Percentiles rank a stretch among this genome's conserved stretches.
These are phyloP conservation scores for Melanotaenia boesemani DNA, from an alignment of 2,797 vertebrate genomes.

Conservation along the genomic window DNA sequence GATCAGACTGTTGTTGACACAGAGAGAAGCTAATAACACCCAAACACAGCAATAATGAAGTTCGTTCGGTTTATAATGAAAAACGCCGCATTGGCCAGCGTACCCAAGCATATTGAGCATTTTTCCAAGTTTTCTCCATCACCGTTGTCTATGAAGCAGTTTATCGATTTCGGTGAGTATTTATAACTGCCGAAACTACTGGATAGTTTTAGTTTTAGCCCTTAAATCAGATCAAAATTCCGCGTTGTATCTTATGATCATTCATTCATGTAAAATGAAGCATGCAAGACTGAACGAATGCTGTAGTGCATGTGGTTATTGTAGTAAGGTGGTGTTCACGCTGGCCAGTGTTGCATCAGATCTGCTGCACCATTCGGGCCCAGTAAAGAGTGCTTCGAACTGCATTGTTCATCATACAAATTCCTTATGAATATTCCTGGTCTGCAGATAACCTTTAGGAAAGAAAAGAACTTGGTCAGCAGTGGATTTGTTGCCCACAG, in stretches of 20 bases:
- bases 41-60: conserved; percentile 82
- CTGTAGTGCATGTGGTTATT: neutral
- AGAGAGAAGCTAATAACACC: fast-evolving
- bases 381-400: neutral
- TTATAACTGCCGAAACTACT: neutral
- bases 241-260: neutral
- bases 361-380: conserved; percentile 8
- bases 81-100: conserved; percentile 88
- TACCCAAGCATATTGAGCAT: conserved; percentile 92
- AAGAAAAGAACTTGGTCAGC: neutral
- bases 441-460: neutral
- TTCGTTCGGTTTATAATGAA: conserved; percentile 90
- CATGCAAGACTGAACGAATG: neutral
- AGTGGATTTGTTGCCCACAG: neutral
- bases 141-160: conserved; percentile 96
- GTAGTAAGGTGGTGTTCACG: conserved; percentile 3
- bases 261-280: neutral
- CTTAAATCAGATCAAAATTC: neutral
- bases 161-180: conserved; percentile 92
- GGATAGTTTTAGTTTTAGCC: neutral
- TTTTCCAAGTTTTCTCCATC: conserved; percentile 98
- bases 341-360: conserved; percentile 65
- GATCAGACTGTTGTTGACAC: neutral
- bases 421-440: neutral
- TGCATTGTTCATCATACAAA: neutral